A percentile compares a stretch with the other conserved stretches of the same genome.
Conservation (phyloP, 2,888 invertebrate species). For the Dioctria linearis region DNA sequence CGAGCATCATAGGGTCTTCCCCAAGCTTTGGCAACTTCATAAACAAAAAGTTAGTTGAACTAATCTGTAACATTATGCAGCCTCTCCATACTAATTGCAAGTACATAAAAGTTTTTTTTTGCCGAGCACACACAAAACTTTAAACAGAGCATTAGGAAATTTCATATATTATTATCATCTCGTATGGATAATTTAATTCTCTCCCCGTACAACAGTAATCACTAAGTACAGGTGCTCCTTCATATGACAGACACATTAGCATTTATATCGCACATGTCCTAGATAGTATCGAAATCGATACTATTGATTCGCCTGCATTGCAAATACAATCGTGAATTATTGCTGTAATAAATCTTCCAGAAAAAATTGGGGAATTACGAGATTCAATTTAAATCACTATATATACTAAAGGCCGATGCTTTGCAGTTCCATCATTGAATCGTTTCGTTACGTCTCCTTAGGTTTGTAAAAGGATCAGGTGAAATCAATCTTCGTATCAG, state of each 20-base stretch:
- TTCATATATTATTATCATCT: too few species aligned
- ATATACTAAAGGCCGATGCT: slow-evolving; percentile 13
- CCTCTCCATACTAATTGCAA: too few species aligned
- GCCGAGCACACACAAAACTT: too few species aligned
- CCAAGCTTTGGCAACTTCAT: too few species aligned
- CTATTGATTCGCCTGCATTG: slow-evolving; percentile 31
- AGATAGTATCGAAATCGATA: slow-evolving; percentile 26
- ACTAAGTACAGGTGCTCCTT: neutral
- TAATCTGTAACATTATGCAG: too few species aligned
- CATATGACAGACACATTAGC: slow-evolving; percentile 39
- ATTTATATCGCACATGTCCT: slow-evolving; percentile 22
- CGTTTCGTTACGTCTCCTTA: slow-evolving; percentile 16
- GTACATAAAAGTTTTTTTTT: too few species aligned
- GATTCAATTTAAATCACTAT: slow-evolving; percentile 41
- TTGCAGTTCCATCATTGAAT: slow-evolving; percentile 14
- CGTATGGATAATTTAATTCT: too few species aligned
- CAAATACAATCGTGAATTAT: slow-evolving; percentile 40
- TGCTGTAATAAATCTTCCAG: slow-evolving; percentile 37
- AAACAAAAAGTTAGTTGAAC: too few species aligned
- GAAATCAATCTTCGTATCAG: slow-evolving; percentile 41
- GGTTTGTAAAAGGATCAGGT: slow-evolving; percentile 37
- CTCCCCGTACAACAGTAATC: too few species aligned
- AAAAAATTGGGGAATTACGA: slow-evolving; percentile 43
- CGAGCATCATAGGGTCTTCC: too few species aligned
- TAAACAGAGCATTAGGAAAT: too few species aligned